Evolutionary conservation across 2,888 invertebrate species (phyloP).

Genomic region (Drosophila austrosaltans): DNA sequence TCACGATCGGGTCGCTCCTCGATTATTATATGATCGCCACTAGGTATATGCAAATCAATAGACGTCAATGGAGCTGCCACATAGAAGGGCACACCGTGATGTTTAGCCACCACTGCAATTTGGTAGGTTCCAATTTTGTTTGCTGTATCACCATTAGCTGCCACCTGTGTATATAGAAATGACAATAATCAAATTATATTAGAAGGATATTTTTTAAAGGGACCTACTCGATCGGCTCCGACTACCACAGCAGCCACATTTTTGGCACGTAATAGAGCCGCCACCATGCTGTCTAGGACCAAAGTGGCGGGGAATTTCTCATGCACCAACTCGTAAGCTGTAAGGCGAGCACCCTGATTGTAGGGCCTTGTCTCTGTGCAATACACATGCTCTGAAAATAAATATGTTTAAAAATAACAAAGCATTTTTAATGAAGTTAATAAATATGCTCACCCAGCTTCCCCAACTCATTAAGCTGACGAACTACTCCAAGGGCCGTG

Average conservation of each 20-base stretch:
- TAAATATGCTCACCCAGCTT: slow-evolving; percentile 86
- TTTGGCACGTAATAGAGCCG: slow-evolving; percentile 93
- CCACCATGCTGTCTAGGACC: slow-evolving; percentile 97
- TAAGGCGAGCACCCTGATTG: slow-evolving; percentile 97
- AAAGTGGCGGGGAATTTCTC: slow-evolving; percentile 96
- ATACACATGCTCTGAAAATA: slow-evolving; percentile 91
- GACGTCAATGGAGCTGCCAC: slow-evolving; percentile 97
- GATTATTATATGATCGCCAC: slow-evolving; percentile 94
- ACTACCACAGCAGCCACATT: slow-evolving; percentile 96
- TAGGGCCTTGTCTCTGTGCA: slow-evolving; percentile 99
- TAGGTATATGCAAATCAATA: slow-evolving; percentile 91
- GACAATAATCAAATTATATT: slow-evolving; percentile 8
- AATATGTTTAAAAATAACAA: background rate
- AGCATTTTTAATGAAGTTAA: background rate
- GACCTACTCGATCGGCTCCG: slow-evolving; percentile 94
- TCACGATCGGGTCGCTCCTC: slow-evolving; percentile 96
- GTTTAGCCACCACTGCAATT: slow-evolving; percentile 95
- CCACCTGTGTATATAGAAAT: slow-evolving; percentile 86
- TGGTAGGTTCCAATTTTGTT: slow-evolving; percentile 99
- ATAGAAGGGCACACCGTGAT: slow-evolving; percentile 97
- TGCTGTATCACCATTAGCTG: slow-evolving; percentile 98
- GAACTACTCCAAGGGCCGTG: slow-evolving; percentile 97
- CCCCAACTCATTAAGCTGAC: slow-evolving; percentile 89
- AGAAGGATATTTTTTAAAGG: background rate
- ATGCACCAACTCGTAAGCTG: slow-evolving; percentile 96